A percentile compares a stretch with the other conserved stretches of the same genome.
These are phyloP conservation scores for Meda fulgida DNA, from an alignment of 2,797 vertebrate genomes.

Conservation along the genomic window DNA sequence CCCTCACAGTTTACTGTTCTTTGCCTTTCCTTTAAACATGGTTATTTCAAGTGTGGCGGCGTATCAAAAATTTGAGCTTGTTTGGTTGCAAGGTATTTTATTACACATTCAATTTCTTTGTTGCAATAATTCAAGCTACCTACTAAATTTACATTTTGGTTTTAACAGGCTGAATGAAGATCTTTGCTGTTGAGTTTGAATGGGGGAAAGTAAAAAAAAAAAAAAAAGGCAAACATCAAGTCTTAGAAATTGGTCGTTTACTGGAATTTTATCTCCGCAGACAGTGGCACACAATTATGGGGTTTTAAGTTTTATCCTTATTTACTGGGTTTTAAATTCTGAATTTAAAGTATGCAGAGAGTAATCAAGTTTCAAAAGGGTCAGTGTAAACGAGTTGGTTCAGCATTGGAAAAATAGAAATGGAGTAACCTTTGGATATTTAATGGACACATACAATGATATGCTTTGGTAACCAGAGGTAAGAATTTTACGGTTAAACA, in stretches of 20 bases:
- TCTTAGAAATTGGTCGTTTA: background rate
- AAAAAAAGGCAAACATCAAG: background rate
- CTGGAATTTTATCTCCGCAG: background rate
- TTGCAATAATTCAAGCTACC: background rate
- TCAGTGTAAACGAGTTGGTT: background rate
- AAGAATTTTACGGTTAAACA: background rate
- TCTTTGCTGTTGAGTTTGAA: slow-evolving; percentile 6
- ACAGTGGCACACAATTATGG: slow-evolving; percentile 17
- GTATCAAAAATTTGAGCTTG: background rate
- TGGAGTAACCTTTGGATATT: background rate
- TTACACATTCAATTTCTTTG: background rate
- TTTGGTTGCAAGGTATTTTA: background rate
- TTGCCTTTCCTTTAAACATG: background rate
- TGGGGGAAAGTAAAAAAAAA: background rate
- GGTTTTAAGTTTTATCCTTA: background rate
- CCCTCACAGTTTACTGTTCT: background rate
- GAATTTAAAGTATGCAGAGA: background rate
- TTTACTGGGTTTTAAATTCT: background rate
- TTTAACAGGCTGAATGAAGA: background rate
- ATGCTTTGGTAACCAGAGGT: background rate
- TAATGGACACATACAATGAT: background rate
- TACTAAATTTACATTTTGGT: background rate
- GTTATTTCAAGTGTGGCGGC: background rate
- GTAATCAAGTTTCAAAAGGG: background rate
- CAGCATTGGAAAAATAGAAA: background rate